Percentiles rank a stretch among this genome's conserved stretches.
phyloP scores from a whole-genome alignment of 1,140 invertebrate species.

The Diachasmimorpha longicaudata region DNA sequence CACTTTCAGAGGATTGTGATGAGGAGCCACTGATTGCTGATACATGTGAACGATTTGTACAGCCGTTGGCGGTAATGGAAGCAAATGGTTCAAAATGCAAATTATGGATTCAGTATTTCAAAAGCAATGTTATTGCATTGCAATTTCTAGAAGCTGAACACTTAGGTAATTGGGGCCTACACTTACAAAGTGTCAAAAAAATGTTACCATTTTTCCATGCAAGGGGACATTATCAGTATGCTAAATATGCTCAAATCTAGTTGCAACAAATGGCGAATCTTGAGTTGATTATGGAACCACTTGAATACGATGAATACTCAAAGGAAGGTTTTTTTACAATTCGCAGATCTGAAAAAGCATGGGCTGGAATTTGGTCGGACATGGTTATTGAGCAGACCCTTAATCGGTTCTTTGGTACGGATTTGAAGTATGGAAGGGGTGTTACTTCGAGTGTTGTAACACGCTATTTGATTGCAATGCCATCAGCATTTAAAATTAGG shows the following conservation, averaged over 20 bases:
- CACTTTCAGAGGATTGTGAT: not conserved
- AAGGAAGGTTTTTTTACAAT: not conserved
- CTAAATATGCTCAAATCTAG: constrained; percentile 40
- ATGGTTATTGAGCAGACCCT: constrained; percentile 13
- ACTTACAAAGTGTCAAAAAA: constrained; percentile 30
- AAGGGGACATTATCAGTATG: constrained; percentile 46
- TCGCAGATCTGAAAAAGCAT: constrained; percentile 5
- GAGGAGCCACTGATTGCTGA: not conserved
- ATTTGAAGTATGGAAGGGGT: constrained; percentile 4
- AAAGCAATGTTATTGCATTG: constrained; percentile 5
- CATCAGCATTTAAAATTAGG: not conserved
- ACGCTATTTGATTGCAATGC: constrained; percentile 1
- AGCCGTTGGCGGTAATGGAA: too few species aligned
- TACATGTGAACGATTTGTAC: constrained; percentile 38
- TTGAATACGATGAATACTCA: not conserved
- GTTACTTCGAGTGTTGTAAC: constrained; percentile 11
- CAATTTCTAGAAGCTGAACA: constrained; percentile 34
- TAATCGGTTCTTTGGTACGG: constrained; percentile 10
- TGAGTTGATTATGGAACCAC: not conserved
- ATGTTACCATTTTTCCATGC: constrained; percentile 53
- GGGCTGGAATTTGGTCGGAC: not conserved
- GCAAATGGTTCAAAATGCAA: not conserved
- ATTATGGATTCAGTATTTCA: constrained; percentile 31
- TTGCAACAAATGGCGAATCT: constrained; percentile 3
- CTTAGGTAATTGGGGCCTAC: constrained; percentile 41